phyloP scores from a whole-genome alignment of 2,113 vertebrate species.

The Aegotheles bennettii region DNA sequence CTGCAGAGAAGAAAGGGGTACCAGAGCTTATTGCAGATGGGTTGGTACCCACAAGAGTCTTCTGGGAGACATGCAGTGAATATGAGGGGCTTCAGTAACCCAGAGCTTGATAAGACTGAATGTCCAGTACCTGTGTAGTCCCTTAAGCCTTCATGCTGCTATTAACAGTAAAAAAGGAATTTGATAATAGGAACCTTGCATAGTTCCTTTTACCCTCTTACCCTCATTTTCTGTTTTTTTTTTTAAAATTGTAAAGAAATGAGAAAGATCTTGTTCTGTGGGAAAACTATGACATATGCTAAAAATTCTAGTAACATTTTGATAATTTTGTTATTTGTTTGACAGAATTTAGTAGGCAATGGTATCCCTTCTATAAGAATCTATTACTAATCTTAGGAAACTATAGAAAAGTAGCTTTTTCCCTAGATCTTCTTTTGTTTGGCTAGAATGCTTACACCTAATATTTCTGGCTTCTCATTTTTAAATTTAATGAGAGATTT shows the following conservation, averaged over 20 bases:
- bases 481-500: background rate
- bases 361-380: background rate
- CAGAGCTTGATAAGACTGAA: background rate
- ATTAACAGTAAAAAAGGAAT: background rate
- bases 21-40: background rate
- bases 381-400: background rate
- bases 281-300: background rate
- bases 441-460: background rate
- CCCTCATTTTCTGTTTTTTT: background rate
- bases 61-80: background rate
- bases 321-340: background rate
- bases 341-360: background rate
- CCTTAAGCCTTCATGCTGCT: background rate
- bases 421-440: background rate
- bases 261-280: background rate
- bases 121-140: background rate
- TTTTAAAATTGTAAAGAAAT: background rate
- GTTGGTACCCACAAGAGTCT: background rate
- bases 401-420: background rate
- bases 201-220: background rate
- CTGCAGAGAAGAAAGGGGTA: slow-evolving; percentile 6
- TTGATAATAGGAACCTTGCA: background rate
- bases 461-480: background rate
- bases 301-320: background rate
- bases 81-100: background rate